phyloP scores from a whole-genome alignment of 2,888 invertebrate species.

The Troides helena region DNA sequence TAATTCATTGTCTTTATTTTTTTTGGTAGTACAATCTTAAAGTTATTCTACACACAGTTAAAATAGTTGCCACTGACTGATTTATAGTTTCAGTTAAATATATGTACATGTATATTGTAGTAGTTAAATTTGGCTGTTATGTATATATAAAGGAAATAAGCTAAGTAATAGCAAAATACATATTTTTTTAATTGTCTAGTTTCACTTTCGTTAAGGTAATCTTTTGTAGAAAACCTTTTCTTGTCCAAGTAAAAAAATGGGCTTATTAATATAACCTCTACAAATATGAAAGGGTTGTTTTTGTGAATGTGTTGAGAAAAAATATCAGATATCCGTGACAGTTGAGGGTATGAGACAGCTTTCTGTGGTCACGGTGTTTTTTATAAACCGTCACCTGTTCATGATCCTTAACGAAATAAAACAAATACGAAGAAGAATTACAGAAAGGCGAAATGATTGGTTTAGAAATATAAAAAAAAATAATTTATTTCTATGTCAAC shows the following conservation, averaged over 20 bases:
- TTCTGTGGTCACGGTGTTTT: constrained; percentile 67
- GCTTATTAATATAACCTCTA: constrained; percentile 26
- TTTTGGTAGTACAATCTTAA: too few species aligned
- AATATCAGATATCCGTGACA: constrained; percentile 69
- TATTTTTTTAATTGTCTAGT: constrained; percentile 30
- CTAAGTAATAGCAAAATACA: too few species aligned
- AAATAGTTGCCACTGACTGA: too few species aligned
- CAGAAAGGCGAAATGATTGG: background rate
- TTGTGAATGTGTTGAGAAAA: constrained; percentile 37
- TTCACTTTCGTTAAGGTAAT: constrained; percentile 57
- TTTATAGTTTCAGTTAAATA: too few species aligned
- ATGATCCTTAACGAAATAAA: constrained; percentile 21
- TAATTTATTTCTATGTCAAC: background rate
- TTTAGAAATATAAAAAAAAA: background rate
- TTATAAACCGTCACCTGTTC: constrained; percentile 70
- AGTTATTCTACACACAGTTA: too few species aligned
- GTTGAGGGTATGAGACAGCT: constrained; percentile 65
- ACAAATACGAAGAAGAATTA: background rate
- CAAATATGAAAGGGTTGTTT: constrained; percentile 53
- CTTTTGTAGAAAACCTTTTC: constrained; percentile 52
- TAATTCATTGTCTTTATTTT: too few species aligned
- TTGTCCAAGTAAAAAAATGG: constrained; percentile 46
- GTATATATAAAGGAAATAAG: too few species aligned
- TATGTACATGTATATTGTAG: too few species aligned
- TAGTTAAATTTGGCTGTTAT: too few species aligned